phyloP scores from a whole-genome alignment of 2,888 invertebrate genomes.

The Gibbula magus region DNA sequence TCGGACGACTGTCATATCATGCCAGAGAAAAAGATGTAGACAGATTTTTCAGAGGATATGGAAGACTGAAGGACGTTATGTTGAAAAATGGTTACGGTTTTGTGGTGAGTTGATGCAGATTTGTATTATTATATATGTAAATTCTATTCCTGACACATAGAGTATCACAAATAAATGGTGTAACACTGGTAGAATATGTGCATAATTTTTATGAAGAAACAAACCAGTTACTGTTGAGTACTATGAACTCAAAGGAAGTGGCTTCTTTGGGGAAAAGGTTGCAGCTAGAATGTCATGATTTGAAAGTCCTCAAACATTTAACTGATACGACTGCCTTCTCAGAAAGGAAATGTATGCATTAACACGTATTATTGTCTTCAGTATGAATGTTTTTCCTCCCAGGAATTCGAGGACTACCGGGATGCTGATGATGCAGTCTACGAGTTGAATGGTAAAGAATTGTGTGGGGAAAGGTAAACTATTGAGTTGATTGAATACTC shows the following conservation, averaged over 20 bases:
- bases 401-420: conserved; percentile 98
- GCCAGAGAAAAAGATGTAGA: conserved; percentile 94
- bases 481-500: neutral
- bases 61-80: conserved; percentile 92
- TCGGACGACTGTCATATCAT: conserved; percentile 86
- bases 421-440: conserved; percentile 99
- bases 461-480: conserved; percentile 90
- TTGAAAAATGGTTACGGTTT: conserved; percentile 98
- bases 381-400: conserved; percentile 52
- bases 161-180: too few species aligned
- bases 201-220: too few species aligned
- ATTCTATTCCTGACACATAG: too few species aligned
- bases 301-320: too few species aligned
- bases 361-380: neutral
- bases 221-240: too few species aligned
- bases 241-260: too few species aligned
- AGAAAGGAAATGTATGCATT: neutral
- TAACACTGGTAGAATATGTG: too few species aligned
- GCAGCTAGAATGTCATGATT: too few species aligned
- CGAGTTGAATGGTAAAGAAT: conserved; percentile 96
- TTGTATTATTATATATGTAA: too few species aligned
- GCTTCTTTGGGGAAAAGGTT: too few species aligned
- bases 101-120: conserved; percentile 83
- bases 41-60: conserved; percentile 96
- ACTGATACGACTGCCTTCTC: too few species aligned